A percentile compares a stretch with the other conserved stretches of the same genome.
Conservation (phyloP, 1,140 invertebrate genomes). For the Sycophaga agraensis region DNA sequence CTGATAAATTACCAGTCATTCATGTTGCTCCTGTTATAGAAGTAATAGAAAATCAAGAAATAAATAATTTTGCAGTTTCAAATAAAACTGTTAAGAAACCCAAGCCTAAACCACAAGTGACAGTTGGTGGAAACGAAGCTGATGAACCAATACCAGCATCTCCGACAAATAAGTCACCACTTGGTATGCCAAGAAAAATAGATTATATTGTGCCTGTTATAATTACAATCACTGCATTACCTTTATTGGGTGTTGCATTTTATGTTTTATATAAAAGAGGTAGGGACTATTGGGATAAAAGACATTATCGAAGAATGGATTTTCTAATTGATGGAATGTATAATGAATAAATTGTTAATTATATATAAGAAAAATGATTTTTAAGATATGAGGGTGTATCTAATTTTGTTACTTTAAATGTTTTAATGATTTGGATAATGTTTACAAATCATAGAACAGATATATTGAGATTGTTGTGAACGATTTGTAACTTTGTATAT, state of each 20-base stretch:
- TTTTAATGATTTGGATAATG: background rate
- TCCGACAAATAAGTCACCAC: constrained; percentile 34
- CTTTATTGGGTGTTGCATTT: constrained; percentile 63
- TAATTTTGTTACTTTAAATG: constrained; percentile 22
- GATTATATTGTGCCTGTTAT: constrained; percentile 68
- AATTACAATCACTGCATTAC: constrained; percentile 65
- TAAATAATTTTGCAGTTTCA: background rate
- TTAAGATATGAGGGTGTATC: constrained; percentile 16
- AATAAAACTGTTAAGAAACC: constrained; percentile 34
- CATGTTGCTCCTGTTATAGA: constrained; percentile 12
- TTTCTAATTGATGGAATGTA: constrained; percentile 80
- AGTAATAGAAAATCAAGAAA: background rate
- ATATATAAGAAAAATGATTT: constrained; percentile 5
- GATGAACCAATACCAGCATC: constrained; percentile 43
- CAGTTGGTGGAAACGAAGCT: constrained; percentile 40
- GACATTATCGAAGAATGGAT: constrained; percentile 78
- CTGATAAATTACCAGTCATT: background rate
- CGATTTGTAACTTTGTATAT: constrained; percentile 2
- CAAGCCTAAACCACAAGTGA: constrained; percentile 51
- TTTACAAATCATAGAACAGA: background rate
- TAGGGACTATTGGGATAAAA: constrained; percentile 73
- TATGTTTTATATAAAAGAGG: constrained; percentile 66
- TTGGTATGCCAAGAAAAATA: constrained; percentile 50
- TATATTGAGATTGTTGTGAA: background rate
- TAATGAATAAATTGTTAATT: constrained; percentile 61